These are phyloP conservation scores for Spatulosminthurus flaviceps DNA, from an alignment of 2,888 invertebrate species.

Conservation along the genomic window DNA sequence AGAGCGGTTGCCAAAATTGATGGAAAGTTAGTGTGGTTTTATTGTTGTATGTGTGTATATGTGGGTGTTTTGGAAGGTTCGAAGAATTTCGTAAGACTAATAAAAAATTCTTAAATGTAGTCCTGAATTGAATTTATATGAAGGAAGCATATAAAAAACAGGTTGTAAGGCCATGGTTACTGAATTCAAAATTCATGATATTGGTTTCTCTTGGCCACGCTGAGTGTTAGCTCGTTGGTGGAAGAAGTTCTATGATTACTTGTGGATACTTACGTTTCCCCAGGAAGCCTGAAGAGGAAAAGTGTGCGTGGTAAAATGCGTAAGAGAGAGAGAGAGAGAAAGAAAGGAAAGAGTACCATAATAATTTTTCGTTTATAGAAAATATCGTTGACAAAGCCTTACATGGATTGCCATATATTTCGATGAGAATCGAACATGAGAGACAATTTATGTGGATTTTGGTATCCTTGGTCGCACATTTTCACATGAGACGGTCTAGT, in stretches of 20 bases:
- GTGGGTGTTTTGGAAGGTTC: no score
- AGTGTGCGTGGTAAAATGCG: background rate
- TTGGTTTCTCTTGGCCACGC: background rate
- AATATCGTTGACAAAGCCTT: conserved; percentile 10
- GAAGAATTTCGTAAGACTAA: no score
- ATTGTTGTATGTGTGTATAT: no score
- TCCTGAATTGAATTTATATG: no score
- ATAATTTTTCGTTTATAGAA: conserved; percentile 23
- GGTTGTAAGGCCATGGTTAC: background rate
- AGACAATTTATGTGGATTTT: conserved; percentile 13
- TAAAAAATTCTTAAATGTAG: no score
- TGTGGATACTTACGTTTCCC: conserved; percentile 8
- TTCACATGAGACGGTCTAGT: background rate
- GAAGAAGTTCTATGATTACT: background rate
- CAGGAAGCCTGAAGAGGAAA: background rate
- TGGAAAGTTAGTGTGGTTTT: no score
- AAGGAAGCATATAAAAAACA: background rate
- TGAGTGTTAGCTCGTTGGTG: background rate
- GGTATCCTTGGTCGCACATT: conserved; percentile 6
- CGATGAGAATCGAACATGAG: conserved; percentile 28
- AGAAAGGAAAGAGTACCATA: background rate
- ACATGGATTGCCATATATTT: conserved; percentile 19
- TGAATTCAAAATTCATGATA: conserved; percentile 11
- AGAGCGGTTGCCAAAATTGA: no score
- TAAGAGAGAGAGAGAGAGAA: background rate